phyloP scores from a whole-genome alignment of 1,140 invertebrate genomes.

The Drosophila ercepeae region DNA sequence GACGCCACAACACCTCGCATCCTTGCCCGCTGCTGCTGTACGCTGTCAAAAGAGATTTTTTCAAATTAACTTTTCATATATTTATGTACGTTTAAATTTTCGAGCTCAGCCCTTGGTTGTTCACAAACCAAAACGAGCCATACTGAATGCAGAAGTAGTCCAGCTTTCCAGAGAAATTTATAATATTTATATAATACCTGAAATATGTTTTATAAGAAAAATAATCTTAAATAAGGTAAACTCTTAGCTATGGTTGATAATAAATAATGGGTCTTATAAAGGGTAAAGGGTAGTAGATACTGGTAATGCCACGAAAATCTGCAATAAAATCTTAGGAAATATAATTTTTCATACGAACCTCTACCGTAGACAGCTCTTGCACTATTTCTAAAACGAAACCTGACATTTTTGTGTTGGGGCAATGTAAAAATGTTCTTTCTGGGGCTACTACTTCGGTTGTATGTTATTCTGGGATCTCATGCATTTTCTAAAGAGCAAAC shows the following conservation, averaged over 20 bases:
- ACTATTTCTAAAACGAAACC: conserved; percentile 45
- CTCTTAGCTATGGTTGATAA: no score
- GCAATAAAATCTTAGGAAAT: not conserved
- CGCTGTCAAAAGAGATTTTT: conserved; percentile 81
- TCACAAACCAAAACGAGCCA: conserved; percentile 3
- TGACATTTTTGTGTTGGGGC: conserved; percentile 44
- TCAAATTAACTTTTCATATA: conserved; percentile 83
- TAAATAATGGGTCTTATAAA: no score
- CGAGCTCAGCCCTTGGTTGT: conserved; percentile 49
- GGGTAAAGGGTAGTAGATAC: no score
- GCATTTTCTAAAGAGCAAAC: conserved; percentile 51
- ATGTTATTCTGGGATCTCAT: conserved; percentile 17
- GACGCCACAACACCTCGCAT: conserved; percentile 31
- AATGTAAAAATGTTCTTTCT: conserved; percentile 48
- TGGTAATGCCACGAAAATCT: no score
- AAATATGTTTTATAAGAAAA: no score
- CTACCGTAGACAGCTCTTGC: no score
- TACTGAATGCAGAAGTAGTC: not conserved
- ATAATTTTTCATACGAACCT: conserved; percentile 40
- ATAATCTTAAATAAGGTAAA: no score
- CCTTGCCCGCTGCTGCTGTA: conserved; percentile 33
- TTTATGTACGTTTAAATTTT: conserved; percentile 77
- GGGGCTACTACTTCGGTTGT: not conserved
- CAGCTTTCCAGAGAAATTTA: not conserved
- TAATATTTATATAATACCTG: no score